A percentile compares a stretch with the other conserved stretches of the same genome.
Conservation (phyloP, 2,797 vertebrate species). For the Lycodopsis pacificus region DNA sequence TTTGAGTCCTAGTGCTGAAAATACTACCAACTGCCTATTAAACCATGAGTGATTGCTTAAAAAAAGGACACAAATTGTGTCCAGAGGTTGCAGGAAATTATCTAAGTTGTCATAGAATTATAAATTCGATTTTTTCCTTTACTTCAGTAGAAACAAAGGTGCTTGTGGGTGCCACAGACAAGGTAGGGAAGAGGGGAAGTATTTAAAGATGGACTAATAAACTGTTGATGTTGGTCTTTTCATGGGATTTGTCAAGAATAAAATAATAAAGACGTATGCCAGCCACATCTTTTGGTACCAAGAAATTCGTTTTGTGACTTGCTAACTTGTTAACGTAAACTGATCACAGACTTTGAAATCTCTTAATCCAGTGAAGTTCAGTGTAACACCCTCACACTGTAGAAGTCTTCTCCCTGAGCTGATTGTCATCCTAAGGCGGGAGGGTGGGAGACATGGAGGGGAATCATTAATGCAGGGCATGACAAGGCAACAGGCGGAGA, state of each 20-base stretch:
- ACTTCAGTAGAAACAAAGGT: neutral
- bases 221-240: neutral
- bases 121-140: neutral
- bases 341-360: neutral
- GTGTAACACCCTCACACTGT: neutral
- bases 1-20: neutral
- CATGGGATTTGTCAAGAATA: neutral
- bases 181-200: neutral
- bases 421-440: neutral
- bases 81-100: neutral
- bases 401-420: neutral
- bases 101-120: neutral
- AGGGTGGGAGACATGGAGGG: constrained; percentile 4
- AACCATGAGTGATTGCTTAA: neutral
- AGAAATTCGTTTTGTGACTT: neutral
- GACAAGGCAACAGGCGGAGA: constrained; percentile 27
- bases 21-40: constrained; percentile 4
- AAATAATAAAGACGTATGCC: neutral
- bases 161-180: neutral
- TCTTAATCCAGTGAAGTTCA: neutral
- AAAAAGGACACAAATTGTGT: neutral
- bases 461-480: constrained; percentile 21
- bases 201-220: neutral
- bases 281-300: neutral
- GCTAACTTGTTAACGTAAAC: neutral